A percentile compares a stretch with the other conserved stretches of the same genome.
These are phyloP conservation scores for Callithrix jacchus DNA, from an alignment of 2,113 vertebrate genomes.

Conservation along the genomic window DNA sequence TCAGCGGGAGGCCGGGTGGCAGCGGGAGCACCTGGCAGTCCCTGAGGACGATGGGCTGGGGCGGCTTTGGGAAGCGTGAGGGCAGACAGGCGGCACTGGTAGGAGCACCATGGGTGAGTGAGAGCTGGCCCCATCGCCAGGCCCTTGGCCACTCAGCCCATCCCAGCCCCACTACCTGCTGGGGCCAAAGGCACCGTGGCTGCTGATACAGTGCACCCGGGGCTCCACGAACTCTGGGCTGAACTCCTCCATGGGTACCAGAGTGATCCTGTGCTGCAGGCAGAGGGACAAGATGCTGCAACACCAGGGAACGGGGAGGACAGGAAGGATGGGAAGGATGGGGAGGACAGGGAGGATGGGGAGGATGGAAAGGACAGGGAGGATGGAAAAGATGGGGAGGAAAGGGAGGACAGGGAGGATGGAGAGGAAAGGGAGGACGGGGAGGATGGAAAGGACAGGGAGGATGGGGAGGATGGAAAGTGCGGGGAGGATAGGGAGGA, in stretches of 20 bases:
- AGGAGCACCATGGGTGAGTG: not conserved
- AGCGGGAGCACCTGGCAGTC: slow-evolving; percentile 88
- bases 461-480: no score
- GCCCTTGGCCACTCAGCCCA: fast-evolving
- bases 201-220: slow-evolving; percentile 89
- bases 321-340: fast-evolving
- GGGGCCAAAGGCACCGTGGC: slow-evolving; percentile 88
- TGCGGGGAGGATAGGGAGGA: no score
- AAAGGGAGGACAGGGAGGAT: no score
- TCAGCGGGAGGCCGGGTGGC: slow-evolving; percentile 78
- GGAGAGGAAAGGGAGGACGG: no score
- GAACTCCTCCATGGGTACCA: slow-evolving; percentile 89
- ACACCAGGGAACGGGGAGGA: not conserved
- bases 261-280: slow-evolving; percentile 89
- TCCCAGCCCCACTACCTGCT: slow-evolving; percentile 81
- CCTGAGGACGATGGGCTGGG: slow-evolving; percentile 90
- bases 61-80: slow-evolving; percentile 93
- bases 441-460: no score
- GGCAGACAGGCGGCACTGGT: slow-evolving; percentile 88
- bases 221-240: slow-evolving; percentile 90
- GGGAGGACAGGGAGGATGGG: no score
- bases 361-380: no score
- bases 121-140: fast-evolving
- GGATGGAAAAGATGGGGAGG: no score
- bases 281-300: fast-evolving